Evolutionary conservation across 2,888 invertebrate species (phyloP), one percentile per base, ranked within the genome.

Genomic region (Calliscelio sp.): DNA sequence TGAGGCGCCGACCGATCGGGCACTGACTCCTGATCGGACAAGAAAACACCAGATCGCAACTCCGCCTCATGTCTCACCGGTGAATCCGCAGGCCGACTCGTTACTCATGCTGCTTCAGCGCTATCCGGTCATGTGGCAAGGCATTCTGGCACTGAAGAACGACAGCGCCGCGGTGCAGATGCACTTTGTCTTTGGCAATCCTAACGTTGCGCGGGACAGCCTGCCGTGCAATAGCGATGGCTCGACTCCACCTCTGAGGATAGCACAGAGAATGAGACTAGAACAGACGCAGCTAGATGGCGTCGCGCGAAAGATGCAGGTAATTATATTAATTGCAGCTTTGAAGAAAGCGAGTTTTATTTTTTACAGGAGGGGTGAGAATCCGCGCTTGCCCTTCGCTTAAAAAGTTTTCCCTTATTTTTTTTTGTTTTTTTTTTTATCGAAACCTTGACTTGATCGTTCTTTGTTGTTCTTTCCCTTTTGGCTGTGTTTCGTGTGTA

Each of bases 111-210:
- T 98, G 70, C 94, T 98, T 7, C 95, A 98, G 96, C 96, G 97
- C 79, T 98, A 98, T 93, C 99, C 99, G 10, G 97, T 98, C 55
- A 97, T 99, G 97, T 99, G 99, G 99, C 98, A 99, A 94, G 98
- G 99, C 0, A 94, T 98, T 82, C 93, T 99, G 87, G 99, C 98
- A 0, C 94, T 99, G 87, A 99, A 99, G 94, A 99, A 98, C 93
- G 99, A 99, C 94, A 97, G 97, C 90, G 98, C 99, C 6, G 97
- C 98, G 28, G 99, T 99, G 55, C 99, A 99, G 94, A 99, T 99
- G 99, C 99, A 99, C 94, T 98, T 98, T 93, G 98, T 99, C 85
- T 97, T 97, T 90, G 99, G 99, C 77, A 98, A 97, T 94, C 97
- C 97, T 10, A 95, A 95, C 88, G 97, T 99, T 84, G 98, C 99